Percentiles rank a stretch among this genome's conserved stretches.
These are phyloP conservation scores for Cyclura pinguis DNA, from an alignment of 2,797 vertebrate species.

Conservation along the genomic window DNA sequence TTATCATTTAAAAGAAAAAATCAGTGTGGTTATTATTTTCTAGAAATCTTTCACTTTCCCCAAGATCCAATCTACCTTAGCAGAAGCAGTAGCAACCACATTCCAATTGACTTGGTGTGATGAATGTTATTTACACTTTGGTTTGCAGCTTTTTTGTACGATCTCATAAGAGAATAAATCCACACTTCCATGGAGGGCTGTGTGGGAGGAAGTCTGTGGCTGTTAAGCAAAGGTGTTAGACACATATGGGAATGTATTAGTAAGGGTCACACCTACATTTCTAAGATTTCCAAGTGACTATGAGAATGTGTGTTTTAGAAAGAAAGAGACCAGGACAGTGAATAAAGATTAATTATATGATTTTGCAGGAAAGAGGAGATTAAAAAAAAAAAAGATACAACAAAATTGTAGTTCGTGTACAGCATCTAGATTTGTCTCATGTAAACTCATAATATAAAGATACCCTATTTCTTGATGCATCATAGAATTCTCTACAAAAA, in stretches of 20 bases:
- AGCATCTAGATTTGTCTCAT: not conserved
- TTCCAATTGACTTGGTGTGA: constrained; percentile 78
- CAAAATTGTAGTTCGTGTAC: not conserved
- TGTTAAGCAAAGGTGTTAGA: constrained; percentile 82
- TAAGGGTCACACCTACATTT: constrained; percentile 80
- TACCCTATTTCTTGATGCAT: not conserved
- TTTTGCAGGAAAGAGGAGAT: constrained; percentile 20
- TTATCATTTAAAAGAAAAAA: constrained; percentile 35
- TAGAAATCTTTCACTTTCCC: constrained; percentile 57
- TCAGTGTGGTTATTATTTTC: constrained; percentile 40
- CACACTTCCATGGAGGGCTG: constrained; percentile 78
- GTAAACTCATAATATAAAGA: not conserved
- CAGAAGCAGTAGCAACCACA: constrained; percentile 59
- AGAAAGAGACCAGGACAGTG: constrained; percentile 64
- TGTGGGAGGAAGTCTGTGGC: constrained; percentile 76
- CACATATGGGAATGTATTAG: constrained; percentile 82
- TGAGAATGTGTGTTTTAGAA: constrained; percentile 49
- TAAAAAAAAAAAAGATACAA: not conserved
- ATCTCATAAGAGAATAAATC: constrained; percentile 84
- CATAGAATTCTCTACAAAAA: not conserved
- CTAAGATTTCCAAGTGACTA: constrained; percentile 76
- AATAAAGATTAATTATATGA: constrained; percentile 58
- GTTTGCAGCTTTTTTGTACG: constrained; percentile 81
- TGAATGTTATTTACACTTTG: constrained; percentile 85
- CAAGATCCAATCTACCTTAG: constrained; percentile 68